Base-by-base conservation (phyloP, 2,888 invertebrate species). In the Hemaris fuciformis region DNA sequence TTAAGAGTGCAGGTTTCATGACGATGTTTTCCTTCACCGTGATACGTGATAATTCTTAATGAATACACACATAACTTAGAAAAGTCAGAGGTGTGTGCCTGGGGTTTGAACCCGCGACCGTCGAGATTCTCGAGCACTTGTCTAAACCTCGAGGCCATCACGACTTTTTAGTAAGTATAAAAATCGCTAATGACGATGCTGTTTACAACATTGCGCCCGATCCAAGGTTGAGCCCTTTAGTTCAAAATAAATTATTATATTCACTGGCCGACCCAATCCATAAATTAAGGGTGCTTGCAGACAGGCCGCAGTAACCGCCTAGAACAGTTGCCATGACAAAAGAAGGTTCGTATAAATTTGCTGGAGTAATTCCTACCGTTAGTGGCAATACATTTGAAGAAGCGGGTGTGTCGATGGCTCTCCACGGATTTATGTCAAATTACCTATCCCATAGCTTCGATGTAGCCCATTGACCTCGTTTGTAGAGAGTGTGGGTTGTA, bases 381-480 rank as follows among this genome's bases (percentile, higher is more conserved):
- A 74, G 76, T 73, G 75, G 80, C 81, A 82, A 83, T 85, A 83
- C 79, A 78, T 84, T 78, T 72, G 70, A 70, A 74, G 75, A 73
- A 78, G 72, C 68, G 72, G 84, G 86, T 79, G 87, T 84, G 85
- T 79, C 88, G 75, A 87, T 85, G 73, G 83, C 74, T 76, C 76
- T 78, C 78, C 70, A 70, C 72, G 80, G 83, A 88, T 89, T 89
- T 88, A 89, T 89, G 87, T 87, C 86, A 87, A 86, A 88, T 86
- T 88, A 88, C 86, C 84, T 83, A 81, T 80, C 83, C 81, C 76
- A 81, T 84, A 79, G 82, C 78, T 68, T 60, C 69, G 63, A 71
- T 66, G 65, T 80, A 77, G 80, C 80, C 84, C 72, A 83, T 86
- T 87, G 88, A 85, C 87, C 85, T 82, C 78, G 75, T 83, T 87